phyloP scores from a whole-genome alignment of 2,113 vertebrate species.

The Mobula hypostoma region DNA sequence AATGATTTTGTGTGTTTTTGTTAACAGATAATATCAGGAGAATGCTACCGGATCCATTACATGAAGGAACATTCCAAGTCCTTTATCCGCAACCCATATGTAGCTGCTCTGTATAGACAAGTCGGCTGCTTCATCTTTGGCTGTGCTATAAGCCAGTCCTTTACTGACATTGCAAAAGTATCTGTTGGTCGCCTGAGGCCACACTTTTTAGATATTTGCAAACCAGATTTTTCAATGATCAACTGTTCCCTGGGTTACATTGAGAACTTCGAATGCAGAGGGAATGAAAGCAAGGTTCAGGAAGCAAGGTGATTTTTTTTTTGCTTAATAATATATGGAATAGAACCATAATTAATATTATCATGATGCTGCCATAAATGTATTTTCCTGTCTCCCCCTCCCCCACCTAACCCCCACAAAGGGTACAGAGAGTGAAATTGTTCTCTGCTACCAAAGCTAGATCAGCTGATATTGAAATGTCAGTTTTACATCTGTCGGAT shows the following conservation, averaged over 20 bases:
- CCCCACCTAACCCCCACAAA: not conserved
- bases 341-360: too few relatives aligned
- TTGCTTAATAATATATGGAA: not conserved
- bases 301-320: slow-evolving; percentile 75
- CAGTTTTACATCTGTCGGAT: not conserved
- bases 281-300: slow-evolving; percentile 67
- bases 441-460: not conserved
- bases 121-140: slow-evolving; percentile 93
- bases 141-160: slow-evolving; percentile 92
- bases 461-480: not conserved
- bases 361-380: not conserved
- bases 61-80: slow-evolving; percentile 82
- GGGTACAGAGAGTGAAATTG: not conserved
- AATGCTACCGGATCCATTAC: slow-evolving; percentile 87
- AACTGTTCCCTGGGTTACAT: slow-evolving; percentile 85
- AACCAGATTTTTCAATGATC: slow-evolving; percentile 71
- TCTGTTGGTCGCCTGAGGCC: slow-evolving; percentile 93
- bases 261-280: slow-evolving; percentile 74
- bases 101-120: slow-evolving; percentile 90
- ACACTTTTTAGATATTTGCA: slow-evolving; percentile 81
- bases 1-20: not conserved
- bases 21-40: slow-evolving; percentile 82
- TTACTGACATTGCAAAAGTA: slow-evolving; percentile 97
- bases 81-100: slow-evolving; percentile 83
- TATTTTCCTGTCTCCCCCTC: not conserved